Conservation (phyloP, 2,113 vertebrate genomes). For the Pedetes capensis region DNA sequence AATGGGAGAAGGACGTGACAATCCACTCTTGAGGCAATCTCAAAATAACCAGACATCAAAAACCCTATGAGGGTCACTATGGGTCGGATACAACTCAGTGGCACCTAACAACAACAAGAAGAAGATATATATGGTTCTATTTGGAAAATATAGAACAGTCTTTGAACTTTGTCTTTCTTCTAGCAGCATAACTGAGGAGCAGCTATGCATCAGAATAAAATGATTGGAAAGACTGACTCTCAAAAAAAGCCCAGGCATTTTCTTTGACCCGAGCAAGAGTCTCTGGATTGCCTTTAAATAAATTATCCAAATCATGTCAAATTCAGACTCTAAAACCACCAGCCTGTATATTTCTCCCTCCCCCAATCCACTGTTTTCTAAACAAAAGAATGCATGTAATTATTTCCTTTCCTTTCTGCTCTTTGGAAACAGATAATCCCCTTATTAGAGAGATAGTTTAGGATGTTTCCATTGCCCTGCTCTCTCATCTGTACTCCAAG, state of each 20-base stretch:
- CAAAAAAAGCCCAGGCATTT: conserved; percentile 69
- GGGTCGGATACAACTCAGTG: too few relatives aligned
- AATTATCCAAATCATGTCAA: conserved; percentile 72
- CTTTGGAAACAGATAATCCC: background rate
- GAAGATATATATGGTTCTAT: background rate
- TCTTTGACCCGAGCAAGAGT: conserved; percentile 73
- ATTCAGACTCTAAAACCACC: conserved; percentile 73
- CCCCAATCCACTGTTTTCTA: background rate
- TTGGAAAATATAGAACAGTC: conserved; percentile 50
- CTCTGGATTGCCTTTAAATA: conserved; percentile 76
- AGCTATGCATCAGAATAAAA: conserved; percentile 70
- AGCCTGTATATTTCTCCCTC: conserved; percentile 53
- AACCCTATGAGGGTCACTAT: too few relatives aligned
- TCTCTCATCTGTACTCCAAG: background rate
- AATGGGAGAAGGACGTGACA: too few relatives aligned
- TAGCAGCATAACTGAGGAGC: conserved; percentile 12
- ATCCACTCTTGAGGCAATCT: too few relatives aligned
- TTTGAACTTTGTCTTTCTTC: conserved; percentile 49
- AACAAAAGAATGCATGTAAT: conserved; percentile 18
- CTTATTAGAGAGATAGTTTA: background rate
- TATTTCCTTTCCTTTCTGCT: conserved; percentile 8
- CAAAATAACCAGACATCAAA: too few relatives aligned
- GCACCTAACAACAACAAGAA: too few relatives aligned
- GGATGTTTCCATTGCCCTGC: background rate
- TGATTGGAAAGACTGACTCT: conserved; percentile 71